These are phyloP conservation scores for Mimumesa dahlbomi DNA, from an alignment of 2,888 invertebrate species.

Conservation along the genomic window DNA sequence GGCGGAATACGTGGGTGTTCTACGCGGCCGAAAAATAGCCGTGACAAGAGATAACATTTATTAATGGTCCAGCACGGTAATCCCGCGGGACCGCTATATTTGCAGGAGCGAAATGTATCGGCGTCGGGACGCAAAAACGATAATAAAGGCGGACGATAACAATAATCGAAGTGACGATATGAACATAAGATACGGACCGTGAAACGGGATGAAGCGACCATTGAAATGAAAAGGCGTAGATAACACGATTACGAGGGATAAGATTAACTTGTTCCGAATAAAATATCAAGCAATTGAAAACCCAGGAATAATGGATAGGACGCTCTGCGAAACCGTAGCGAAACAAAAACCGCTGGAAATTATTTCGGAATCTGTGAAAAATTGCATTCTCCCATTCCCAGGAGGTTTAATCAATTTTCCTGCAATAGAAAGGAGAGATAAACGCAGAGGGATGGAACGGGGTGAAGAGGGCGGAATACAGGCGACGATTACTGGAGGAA, in stretches of 20 bases:
- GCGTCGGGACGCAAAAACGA: background rate
- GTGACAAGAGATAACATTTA: slow-evolving; percentile 16
- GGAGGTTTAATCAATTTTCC: too few species aligned
- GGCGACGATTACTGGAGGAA: slow-evolving; percentile 67
- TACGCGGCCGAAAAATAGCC: slow-evolving; percentile 21
- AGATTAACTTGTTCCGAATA: too few species aligned
- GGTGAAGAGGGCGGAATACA: slow-evolving; percentile 18
- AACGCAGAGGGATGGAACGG: background rate
- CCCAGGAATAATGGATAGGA: too few species aligned
- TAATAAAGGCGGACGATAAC: slow-evolving; percentile 1
- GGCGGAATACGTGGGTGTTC: slow-evolving; percentile 33
- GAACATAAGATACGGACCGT: background rate
- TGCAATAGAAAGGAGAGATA: slow-evolving; percentile 1
- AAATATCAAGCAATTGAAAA: too few species aligned
- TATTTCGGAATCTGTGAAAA: too few species aligned
- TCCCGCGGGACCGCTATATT: slow-evolving; percentile 1
- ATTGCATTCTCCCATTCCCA: too few species aligned
- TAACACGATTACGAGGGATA: too few species aligned
- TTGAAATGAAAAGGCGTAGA: background rate
- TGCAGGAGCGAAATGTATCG: slow-evolving; percentile 16
- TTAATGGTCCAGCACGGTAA: slow-evolving; percentile 14
- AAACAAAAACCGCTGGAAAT: too few species aligned
- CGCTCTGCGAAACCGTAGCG: too few species aligned
- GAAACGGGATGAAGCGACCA: background rate
- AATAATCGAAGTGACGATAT: slow-evolving; percentile 6